Base-by-base conservation (phyloP, 2,113 vertebrate species). In the Ploceus nigricollis region DNA sequence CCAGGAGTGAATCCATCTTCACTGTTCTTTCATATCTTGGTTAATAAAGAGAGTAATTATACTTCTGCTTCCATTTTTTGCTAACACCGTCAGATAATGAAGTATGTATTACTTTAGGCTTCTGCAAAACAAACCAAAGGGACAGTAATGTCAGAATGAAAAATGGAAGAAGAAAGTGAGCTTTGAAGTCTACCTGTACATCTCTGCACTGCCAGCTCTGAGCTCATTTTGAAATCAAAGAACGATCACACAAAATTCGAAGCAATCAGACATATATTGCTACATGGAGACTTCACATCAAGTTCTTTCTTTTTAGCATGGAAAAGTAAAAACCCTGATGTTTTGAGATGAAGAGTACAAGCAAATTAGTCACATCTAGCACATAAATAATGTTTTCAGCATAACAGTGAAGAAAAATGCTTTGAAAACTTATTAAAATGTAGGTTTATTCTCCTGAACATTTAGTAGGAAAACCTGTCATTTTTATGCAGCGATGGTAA, bases 181-280 rank as follows among this genome's bases (percentile, higher is more conserved):
- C 93, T 97, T 98, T 96, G 94, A 96, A 97, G 93, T 94, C 82
- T 95, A 68, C 94, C 87, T 96, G 58, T 96, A 91, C 57, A 64
- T 91, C 84, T 92, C 77, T 65, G 45, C 90, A 69, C 94, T 95
- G 95, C 95, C 76, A 97, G 83, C 91, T 96, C 82, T 75, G 72
- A 90, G 91, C 90, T 97, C 87, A 88, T 90, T 97, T 91, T 90
- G 64, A 97, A 98, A 97, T 97, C 95, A 98, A 97, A 98, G 94
- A 95, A 91, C 0, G 54, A 95, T 96, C 95, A 97, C 81, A 96
- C 71, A 95, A 93, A 96, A 92, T 92, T 92, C 17, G 19, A 92
- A 94, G 89, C 93, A 97, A 97, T 97, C 94, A 97, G 91, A 90
- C 57, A 69, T 85, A 51, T 60, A 97, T 84, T 97, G 91, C 66